Conservation (phyloP, 2,888 invertebrate species). For the Meta bourneti region DNA sequence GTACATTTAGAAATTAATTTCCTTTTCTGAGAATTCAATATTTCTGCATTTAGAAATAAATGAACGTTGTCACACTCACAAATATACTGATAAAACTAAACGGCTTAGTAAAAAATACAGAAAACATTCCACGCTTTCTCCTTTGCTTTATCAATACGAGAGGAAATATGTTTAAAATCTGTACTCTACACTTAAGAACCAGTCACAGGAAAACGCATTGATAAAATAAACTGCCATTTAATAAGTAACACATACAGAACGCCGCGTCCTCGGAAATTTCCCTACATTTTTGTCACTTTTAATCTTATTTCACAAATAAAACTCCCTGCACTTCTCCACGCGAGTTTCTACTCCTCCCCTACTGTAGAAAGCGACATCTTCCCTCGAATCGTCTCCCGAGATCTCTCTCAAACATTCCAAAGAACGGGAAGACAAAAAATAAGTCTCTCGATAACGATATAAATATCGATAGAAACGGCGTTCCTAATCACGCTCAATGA, state of each 20-base stretch:
- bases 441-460: constrained; percentile 61
- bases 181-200: too few relatives aligned
- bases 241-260: neutral
- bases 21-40: too few relatives aligned
- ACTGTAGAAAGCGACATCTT: constrained; percentile 7
- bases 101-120: neutral
- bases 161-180: too few relatives aligned
- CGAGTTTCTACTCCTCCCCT: too few relatives aligned
- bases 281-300: neutral
- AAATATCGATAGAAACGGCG: constrained; percentile 71
- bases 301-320: neutral
- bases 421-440: neutral
- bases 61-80: too few relatives aligned
- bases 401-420: constrained; percentile 21
- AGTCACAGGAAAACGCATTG: neutral
- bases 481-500: constrained; percentile 70
- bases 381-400: constrained; percentile 8
- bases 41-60: too few relatives aligned
- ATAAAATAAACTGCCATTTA: neutral
- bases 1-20: too few relatives aligned
- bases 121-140: neutral
- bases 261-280: neutral
- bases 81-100: too few relatives aligned
- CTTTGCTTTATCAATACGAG: too few relatives aligned
- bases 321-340: neutral